phyloP scores from a whole-genome alignment of 2,113 vertebrate species.

The Poeciliopsis turrubarensis region DNA sequence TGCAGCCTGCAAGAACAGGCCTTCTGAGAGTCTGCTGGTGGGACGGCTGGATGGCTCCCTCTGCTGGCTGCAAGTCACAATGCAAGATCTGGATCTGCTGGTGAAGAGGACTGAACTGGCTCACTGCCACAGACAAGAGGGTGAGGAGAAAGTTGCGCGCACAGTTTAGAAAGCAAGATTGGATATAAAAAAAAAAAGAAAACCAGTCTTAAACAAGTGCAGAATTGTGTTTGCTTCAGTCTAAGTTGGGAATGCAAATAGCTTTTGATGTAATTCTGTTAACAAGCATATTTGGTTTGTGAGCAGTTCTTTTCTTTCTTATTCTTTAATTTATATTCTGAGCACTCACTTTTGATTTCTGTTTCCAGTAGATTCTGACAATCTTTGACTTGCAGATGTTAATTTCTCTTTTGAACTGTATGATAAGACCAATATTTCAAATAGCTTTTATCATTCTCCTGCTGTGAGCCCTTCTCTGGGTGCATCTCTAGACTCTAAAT shows the following conservation, averaged over 20 bases:
- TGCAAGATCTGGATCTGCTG: conserved; percentile 65
- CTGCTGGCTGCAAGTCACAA: conserved; percentile 80
- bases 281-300: too few relatives aligned
- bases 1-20: conserved; percentile 34
- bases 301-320: too few relatives aligned
- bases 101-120: conserved; percentile 74
- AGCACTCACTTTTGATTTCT: not conserved
- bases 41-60: conserved; percentile 82
- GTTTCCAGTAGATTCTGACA: not conserved
- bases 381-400: too few relatives aligned
- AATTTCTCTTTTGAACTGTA: too few relatives aligned
- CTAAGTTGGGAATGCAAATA: not conserved
- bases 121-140: conserved; percentile 78
- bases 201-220: not conserved
- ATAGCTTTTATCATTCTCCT: too few relatives aligned
- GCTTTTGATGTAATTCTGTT: not conserved
- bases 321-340: not conserved
- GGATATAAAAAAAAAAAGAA: not conserved
- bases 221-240: not conserved
- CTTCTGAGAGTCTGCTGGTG: conserved; percentile 77
- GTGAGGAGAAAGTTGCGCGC: conserved; percentile 48
- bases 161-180: not conserved
- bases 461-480: not conserved
- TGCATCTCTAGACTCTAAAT: not conserved
- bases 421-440: too few relatives aligned